These are phyloP conservation scores for Pterostichus madidus DNA, from an alignment of 2,888 invertebrate species.

Conservation along the genomic window DNA sequence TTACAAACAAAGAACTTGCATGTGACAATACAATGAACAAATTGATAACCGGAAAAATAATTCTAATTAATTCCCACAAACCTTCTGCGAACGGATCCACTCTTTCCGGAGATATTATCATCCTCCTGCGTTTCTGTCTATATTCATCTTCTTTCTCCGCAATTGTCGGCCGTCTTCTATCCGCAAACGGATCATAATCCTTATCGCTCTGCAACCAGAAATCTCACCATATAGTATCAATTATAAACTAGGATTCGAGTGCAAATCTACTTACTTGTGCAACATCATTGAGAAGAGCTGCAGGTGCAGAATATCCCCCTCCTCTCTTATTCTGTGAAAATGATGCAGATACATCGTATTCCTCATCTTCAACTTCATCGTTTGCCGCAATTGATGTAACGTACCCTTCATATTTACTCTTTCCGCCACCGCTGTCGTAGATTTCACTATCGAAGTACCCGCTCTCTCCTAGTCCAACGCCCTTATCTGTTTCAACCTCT, in stretches of 20 bases:
- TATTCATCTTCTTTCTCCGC: constrained; percentile 99
- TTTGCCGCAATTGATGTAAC: constrained; percentile 97
- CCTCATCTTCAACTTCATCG: constrained; percentile 97
- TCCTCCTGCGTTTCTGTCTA: constrained; percentile 90
- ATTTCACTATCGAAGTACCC: constrained; percentile 95
- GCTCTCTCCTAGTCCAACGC: constrained; percentile 92
- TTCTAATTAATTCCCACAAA: constrained; percentile 77
- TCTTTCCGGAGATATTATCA: constrained; percentile 98
- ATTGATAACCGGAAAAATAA: constrained; percentile 24
- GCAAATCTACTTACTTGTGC: constrained; percentile 84
- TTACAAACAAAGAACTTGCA: constrained; percentile 68
- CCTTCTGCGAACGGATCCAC: constrained; percentile 99
- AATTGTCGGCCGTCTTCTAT: constrained; percentile 93
- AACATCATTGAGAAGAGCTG: constrained; percentile 93
- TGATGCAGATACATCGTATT: constrained; percentile 88
- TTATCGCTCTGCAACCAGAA: constrained; percentile 86
- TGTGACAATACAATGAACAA: constrained; percentile 38
- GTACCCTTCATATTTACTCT: constrained; percentile 94
- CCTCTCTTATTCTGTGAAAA: constrained; percentile 84
- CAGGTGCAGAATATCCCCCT: constrained; percentile 86
- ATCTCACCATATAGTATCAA: constrained; percentile 41
- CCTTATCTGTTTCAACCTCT: constrained; percentile 82
- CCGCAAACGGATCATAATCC: constrained; percentile 97
- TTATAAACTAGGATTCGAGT: neutral
- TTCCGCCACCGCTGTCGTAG: constrained; percentile 87